Conservation (phyloP, 2,888 invertebrate genomes). For the Cataglyphis altisquamis region DNA sequence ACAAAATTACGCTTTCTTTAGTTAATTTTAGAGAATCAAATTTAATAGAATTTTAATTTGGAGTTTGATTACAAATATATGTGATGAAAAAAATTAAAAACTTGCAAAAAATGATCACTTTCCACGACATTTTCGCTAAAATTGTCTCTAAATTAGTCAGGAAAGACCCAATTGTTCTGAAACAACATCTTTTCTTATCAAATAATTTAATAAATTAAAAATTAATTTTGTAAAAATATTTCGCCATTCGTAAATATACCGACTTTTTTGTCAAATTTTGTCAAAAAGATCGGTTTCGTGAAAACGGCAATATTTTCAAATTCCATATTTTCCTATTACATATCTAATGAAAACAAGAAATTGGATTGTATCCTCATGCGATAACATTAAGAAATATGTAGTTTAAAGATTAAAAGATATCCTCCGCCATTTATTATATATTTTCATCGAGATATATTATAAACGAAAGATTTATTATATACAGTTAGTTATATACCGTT, state of each 20-base stretch:
- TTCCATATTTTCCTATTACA: background rate
- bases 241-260: background rate
- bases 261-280: background rate
- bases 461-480: conserved; percentile 4
- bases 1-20: background rate
- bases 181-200: background rate
- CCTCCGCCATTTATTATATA: background rate
- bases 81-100: background rate
- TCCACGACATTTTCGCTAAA: background rate
- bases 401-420: conserved; percentile 3
- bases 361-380: background rate
- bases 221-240: conserved; percentile 4
- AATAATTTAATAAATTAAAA: background rate
- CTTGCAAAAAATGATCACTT: background rate
- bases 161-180: background rate
- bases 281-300: background rate
- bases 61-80: background rate
- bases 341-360: background rate
- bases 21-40: background rate
- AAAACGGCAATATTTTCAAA: background rate
- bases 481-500: conserved; percentile 11
- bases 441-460: conserved; percentile 9
- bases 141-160: background rate
- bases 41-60: background rate
- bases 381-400: background rate